Evolutionary conservation across 2,113 vertebrate genomes (phyloP), one percentile per base, ranked within the genome.

Genomic region (Ploceus nigricollis): DNA sequence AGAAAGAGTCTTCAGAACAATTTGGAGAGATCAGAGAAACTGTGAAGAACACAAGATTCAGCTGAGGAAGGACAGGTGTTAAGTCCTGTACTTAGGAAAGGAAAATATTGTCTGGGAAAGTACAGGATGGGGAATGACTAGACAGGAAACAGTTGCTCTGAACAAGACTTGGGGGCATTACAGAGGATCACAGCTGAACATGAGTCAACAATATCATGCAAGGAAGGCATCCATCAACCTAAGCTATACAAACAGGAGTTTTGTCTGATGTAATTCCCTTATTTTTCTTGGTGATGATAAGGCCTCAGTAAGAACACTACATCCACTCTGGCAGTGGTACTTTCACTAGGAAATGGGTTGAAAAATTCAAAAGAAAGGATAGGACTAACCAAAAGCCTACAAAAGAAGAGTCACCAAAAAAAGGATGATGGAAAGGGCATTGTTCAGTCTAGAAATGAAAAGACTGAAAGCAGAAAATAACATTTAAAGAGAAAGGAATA

Each of bases 151-250:
- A 85, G 82, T 93, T 95, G 87, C 47, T 93, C 78, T 88, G 61
- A 87, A 61, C 11, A 84, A 79, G 73, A 78, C 48, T 39, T 68
- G 37, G 31, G 53, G 53, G 75, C 53, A 87, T 95, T 79, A 95
- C 53, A 85, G 70, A 64, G 57, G 73, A 87, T 94, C 92, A 93
- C 78, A 91, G 78, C 61, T 91, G 84, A 95, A 93, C 44, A 33
- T 53, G 86, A 94, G 82, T 92, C 66, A 86, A 90, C 86, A 80
- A 51, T 56, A 92, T 72, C 61, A 47, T 11, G 37, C 75, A 90
- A 90, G 87, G 57, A 79, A 82, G 48, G 53, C 76, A 76, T 90
- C 80, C 63, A 40, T 89, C 82, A 77, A 60, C 44, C 63, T 80
- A 70, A 92, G n/a, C 63, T 86, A 45, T 68, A 80, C 50, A 92